These are phyloP conservation scores for Candidula unifasciata DNA, from an alignment of 2,888 invertebrate species.

Conservation along the genomic window DNA sequence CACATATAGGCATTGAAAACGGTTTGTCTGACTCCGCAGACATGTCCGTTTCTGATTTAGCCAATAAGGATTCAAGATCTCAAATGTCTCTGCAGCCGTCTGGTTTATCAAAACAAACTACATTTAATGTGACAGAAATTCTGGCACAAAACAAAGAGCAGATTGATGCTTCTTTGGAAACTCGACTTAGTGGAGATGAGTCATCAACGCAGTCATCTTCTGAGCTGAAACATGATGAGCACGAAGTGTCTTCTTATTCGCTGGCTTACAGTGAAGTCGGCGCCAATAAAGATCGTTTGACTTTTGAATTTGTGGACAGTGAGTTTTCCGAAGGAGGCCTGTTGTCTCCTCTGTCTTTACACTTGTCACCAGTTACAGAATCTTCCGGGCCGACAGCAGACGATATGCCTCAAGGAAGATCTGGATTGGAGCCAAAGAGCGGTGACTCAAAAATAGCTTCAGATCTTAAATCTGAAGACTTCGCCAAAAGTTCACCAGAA, in stretches of 20 bases:
- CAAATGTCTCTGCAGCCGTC: no score
- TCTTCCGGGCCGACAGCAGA: neutral
- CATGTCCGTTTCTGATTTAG: neutral
- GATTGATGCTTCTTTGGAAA: constrained; percentile 32
- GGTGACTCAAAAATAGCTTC: neutral
- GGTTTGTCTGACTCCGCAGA: neutral
- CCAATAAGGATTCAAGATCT: neutral
- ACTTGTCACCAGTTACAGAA: constrained; percentile 26
- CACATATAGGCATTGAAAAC: neutral
- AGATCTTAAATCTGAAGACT: neutral
- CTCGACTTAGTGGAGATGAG: constrained; percentile 26
- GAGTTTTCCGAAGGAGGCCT: constrained; percentile 44
- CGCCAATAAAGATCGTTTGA: constrained; percentile 29
- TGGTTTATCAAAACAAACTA: neutral
- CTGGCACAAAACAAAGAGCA: constrained; percentile 38
- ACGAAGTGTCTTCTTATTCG: constrained; percentile 19
- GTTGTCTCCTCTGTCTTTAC: constrained; percentile 24
- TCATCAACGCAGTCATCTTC: constrained; percentile 40
- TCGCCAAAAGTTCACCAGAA: neutral
- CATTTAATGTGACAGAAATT: constrained; percentile 15
- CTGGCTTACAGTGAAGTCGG: constrained; percentile 11
- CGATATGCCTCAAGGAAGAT: neutral
- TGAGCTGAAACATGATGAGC: neutral
- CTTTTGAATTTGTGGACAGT: constrained; percentile 45
- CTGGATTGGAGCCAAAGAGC: constrained; percentile 14